phyloP scores from a whole-genome alignment of 2,888 invertebrate species.

The Rhingia rostrata region DNA sequence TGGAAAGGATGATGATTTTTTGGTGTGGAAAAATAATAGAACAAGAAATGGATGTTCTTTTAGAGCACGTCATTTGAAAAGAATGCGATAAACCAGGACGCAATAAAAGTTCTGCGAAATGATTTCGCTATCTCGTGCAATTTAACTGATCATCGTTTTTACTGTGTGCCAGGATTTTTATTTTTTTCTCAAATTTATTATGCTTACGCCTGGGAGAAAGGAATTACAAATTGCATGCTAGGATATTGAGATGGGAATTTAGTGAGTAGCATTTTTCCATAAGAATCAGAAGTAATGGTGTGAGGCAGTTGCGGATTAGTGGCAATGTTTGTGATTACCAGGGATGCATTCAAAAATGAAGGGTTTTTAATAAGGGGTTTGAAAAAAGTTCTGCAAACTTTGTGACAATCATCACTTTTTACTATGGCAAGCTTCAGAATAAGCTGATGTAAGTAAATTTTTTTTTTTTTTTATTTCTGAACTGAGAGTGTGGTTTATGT shows the following conservation, averaged over 20 bases:
- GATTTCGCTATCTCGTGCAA: conserved; percentile 47
- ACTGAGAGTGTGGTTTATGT: too few species aligned
- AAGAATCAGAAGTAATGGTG: background rate
- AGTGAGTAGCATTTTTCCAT: background rate
- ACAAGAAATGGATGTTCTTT: conserved; percentile 52
- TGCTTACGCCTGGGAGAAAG: conserved; percentile 16
- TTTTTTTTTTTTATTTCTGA: too few species aligned
- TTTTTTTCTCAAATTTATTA: background rate
- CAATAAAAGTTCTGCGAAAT: conserved; percentile 34
- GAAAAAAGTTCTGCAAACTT: too few species aligned
- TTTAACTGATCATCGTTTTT: conserved; percentile 51
- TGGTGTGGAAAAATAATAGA: conserved; percentile 49
- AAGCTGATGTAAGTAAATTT: too few species aligned
- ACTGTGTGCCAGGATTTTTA: too few species aligned
- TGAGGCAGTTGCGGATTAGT: too few species aligned
- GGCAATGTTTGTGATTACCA: too few species aligned
- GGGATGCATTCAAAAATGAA: too few species aligned
- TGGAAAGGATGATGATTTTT: conserved; percentile 13
- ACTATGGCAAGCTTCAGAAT: too few species aligned
- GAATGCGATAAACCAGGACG: conserved; percentile 34
- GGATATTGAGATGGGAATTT: too few species aligned
- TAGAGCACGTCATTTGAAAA: conserved; percentile 37
- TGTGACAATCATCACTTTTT: too few species aligned
- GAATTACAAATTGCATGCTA: background rate
- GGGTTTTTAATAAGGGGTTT: too few species aligned